These are phyloP conservation scores for Aphis gossypii DNA, from an alignment of 1,140 invertebrate genomes.

Conservation along the genomic window DNA sequence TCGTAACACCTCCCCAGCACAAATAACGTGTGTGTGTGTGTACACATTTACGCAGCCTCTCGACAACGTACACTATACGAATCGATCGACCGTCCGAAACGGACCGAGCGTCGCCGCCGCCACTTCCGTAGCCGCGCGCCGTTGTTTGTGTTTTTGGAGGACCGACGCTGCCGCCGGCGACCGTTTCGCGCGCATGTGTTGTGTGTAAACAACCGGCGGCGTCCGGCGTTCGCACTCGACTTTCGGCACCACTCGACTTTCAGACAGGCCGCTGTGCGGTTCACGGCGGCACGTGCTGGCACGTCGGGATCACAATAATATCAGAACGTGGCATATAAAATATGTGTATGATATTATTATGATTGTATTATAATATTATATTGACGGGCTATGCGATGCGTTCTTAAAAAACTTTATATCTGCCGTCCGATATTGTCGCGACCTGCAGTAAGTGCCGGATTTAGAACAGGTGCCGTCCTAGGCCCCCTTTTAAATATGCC, in stretches of 20 bases:
- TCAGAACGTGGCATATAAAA: background rate
- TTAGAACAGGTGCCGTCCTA: no score
- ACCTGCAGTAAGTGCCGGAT: no score
- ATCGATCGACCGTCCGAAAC: slow-evolving; percentile 37
- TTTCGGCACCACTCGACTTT: slow-evolving; percentile 28
- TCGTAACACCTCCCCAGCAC: background rate
- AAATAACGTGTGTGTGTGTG: background rate
- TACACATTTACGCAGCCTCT: background rate
- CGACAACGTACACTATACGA: background rate
- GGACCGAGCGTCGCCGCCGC: background rate
- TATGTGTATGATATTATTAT: background rate
- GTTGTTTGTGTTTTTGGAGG: slow-evolving; percentile 19
- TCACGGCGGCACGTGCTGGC: background rate
- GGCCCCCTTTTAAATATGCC: no score
- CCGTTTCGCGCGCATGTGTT: slow-evolving; percentile 25
- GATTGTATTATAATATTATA: background rate
- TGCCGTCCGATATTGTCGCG: no score
- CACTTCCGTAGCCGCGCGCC: background rate
- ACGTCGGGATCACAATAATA: background rate
- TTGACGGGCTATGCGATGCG: no score
- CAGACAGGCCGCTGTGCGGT: background rate
- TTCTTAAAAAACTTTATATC: background rate
- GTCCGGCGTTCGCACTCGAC: background rate
- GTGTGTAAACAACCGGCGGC: slow-evolving; percentile 39
- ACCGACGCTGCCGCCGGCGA: slow-evolving; percentile 8